Evolutionary conservation across 1,140 invertebrate genomes (phyloP).

Genomic region (Drosophila micromelanica): DNA sequence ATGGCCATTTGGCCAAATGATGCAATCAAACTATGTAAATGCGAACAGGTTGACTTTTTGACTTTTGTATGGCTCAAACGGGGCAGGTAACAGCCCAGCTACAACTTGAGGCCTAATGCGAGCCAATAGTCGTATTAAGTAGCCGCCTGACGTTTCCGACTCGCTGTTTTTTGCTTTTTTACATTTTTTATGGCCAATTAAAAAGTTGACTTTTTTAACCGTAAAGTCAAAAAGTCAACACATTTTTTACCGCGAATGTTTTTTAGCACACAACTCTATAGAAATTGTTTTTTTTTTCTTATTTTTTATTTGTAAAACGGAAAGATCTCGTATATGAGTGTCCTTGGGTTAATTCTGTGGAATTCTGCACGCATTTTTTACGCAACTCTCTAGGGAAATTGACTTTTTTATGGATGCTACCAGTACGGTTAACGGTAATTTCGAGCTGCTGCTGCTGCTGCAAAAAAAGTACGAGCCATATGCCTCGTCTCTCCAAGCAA

Average conservation of each 20-base stretch:
- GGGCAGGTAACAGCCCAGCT: slow-evolving; percentile 1
- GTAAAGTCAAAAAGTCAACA: slow-evolving; percentile 78
- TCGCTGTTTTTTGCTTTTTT: slow-evolving; percentile 13
- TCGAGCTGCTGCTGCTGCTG: slow-evolving; percentile 8
- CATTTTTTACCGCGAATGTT: slow-evolving; percentile 51
- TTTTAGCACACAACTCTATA: slow-evolving; percentile 35
- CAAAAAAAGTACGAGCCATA: slow-evolving; percentile 36
- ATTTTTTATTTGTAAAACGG: slow-evolving; percentile 2
- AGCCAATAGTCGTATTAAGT: slow-evolving; percentile 53
- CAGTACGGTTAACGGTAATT: slow-evolving; percentile 20
- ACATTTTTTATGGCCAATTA: slow-evolving; percentile 71
- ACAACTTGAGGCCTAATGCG: slow-evolving; percentile 33
- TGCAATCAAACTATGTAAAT: slow-evolving; percentile 82
- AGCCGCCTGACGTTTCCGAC: slow-evolving; percentile 60
- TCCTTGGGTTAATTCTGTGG: slow-evolving; percentile 53
- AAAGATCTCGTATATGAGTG: slow-evolving; percentile 16
- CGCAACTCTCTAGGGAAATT: slow-evolving; percentile 61
- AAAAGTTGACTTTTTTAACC: slow-evolving; percentile 68
- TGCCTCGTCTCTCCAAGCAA: slow-evolving; percentile 28
- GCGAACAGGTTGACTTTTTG: slow-evolving; percentile 68
- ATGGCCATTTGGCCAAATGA: slow-evolving; percentile 78
- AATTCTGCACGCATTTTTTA: slow-evolving; percentile 59
- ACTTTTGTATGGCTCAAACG: slow-evolving; percentile 32
- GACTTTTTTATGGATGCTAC: slow-evolving; percentile 64
- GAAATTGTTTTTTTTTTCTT: background rate